Percentiles rank a stretch among this genome's conserved stretches.
Conservation (phyloP, 1,140 invertebrate genomes). For the Coelopa frigida region DNA sequence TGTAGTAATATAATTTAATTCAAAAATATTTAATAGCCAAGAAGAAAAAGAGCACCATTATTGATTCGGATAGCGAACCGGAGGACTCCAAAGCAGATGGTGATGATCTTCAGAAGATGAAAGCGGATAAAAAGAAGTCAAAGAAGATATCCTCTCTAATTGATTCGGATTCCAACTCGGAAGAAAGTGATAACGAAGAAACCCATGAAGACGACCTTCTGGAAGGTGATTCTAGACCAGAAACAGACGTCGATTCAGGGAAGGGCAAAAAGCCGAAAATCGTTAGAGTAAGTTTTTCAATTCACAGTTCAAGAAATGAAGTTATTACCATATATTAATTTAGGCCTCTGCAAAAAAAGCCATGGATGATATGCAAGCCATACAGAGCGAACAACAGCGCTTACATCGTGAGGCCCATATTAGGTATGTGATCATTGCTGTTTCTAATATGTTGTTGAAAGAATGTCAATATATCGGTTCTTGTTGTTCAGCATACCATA, state of each 20-base stretch:
- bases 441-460: neutral
- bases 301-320: neutral
- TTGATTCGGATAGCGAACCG: conserved; percentile 4
- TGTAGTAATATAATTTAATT: neutral
- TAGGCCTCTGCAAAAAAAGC: conserved; percentile 47
- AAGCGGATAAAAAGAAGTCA: conserved; percentile 14
- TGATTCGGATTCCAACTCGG: conserved; percentile 24
- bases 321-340: too few relatives aligned
- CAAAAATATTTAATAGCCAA: neutral
- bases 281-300: neutral
- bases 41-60: conserved; percentile 3
- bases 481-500: conserved; percentile 59
- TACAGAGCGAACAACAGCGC: conserved; percentile 52
- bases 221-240: conserved; percentile 7
- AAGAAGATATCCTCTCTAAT: conserved; percentile 22
- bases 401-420: conserved; percentile 57
- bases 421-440: conserved; percentile 6
- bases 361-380: conserved; percentile 42
- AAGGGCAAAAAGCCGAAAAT: conserved; percentile 21
- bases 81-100: conserved; percentile 15
- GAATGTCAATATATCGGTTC: neutral
- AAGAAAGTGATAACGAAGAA: conserved; percentile 15
- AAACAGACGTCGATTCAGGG: conserved; percentile 5
- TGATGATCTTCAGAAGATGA: neutral
- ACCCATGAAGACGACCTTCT: neutral